phyloP scores from a whole-genome alignment of 2,797 vertebrate genomes.

The Typhlichthys eigenmanni region DNA sequence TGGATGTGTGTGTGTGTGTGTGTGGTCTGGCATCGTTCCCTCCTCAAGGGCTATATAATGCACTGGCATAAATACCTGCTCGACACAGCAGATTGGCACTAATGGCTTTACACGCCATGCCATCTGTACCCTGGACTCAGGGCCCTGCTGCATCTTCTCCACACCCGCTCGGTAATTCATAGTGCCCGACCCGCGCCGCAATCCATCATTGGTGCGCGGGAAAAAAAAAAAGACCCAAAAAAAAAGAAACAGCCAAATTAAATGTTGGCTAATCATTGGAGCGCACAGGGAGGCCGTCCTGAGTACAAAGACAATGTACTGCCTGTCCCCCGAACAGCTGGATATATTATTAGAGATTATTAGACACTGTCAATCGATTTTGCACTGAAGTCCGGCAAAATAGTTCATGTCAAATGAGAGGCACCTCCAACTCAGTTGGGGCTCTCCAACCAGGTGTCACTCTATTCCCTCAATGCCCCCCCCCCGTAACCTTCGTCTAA shows the following conservation, averaged over 20 bases:
- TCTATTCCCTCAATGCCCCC: constrained; percentile 41
- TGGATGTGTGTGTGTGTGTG: constrained; percentile 1
- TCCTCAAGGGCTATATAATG: constrained; percentile 68
- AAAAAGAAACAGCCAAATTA: constrained; percentile 40
- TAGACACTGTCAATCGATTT: too few species aligned
- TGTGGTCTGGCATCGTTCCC: constrained; percentile 60
- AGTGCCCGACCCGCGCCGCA: constrained; percentile 19
- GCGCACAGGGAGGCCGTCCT: constrained; percentile 3
- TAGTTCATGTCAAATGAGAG: background rate
- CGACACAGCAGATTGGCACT: constrained; percentile 77
- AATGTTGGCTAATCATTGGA: constrained; percentile 41
- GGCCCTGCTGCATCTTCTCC: constrained; percentile 54
- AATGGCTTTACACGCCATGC: constrained; percentile 72
- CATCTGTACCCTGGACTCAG: constrained; percentile 70
- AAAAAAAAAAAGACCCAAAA: constrained; percentile 21
- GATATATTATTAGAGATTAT: constrained; percentile 6
- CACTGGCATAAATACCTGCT: constrained; percentile 75
- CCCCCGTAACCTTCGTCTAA: constrained; percentile 1
- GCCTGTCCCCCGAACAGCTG: constrained; percentile 42
- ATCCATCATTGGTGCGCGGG: constrained; percentile 35
- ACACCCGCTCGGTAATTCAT: constrained; percentile 24
- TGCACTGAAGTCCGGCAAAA: too few species aligned
- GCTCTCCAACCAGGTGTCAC: constrained; percentile 24
- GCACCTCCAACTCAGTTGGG: constrained; percentile 37
- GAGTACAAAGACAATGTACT: background rate